Percentiles rank a stretch among this genome's conserved stretches.
Evolutionary conservation across 37 sponge, comb jelly and placozoan species (phyloP).

Genomic region (Amphimedon queenslandica): DNA sequence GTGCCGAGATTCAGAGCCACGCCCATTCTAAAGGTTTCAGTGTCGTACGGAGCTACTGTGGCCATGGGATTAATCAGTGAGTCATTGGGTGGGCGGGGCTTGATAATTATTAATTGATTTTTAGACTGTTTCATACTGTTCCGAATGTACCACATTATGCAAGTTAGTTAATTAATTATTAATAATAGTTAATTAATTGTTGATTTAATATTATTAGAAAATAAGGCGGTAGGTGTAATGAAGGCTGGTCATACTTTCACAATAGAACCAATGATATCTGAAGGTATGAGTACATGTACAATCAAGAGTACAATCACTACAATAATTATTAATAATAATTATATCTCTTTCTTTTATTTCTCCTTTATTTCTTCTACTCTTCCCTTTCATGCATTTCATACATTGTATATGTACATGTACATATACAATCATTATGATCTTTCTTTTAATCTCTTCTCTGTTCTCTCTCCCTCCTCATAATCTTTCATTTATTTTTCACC

Average conservation of each 20-base stretch:
- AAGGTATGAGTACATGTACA: slow-evolving; percentile 29
- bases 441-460: no score
- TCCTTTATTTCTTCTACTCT: no score
- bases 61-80: slow-evolving; percentile 94
- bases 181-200: not conserved
- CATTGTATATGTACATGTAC: no score
- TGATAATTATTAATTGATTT: not conserved
- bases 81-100: not conserved
- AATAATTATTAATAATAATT: no score
- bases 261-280: slow-evolving; percentile 95
- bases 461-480: no score
- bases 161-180: slow-evolving; percentile 53
- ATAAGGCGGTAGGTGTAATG: slow-evolving; percentile 94
- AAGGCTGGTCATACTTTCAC: slow-evolving; percentile 95
- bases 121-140: slow-evolving; percentile 82
- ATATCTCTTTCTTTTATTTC: no score
- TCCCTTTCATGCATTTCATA: no score
- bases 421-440: no score
- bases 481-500: no score
- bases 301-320: not conserved
- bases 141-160: slow-evolving; percentile 95
- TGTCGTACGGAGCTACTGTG: slow-evolving; percentile 94
- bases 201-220: slow-evolving; percentile 51
- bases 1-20: slow-evolving; percentile 83
- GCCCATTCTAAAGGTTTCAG: slow-evolving; percentile 72